phyloP scores from a whole-genome alignment of 2,113 vertebrate species.

The Apaloderma vittatum region DNA sequence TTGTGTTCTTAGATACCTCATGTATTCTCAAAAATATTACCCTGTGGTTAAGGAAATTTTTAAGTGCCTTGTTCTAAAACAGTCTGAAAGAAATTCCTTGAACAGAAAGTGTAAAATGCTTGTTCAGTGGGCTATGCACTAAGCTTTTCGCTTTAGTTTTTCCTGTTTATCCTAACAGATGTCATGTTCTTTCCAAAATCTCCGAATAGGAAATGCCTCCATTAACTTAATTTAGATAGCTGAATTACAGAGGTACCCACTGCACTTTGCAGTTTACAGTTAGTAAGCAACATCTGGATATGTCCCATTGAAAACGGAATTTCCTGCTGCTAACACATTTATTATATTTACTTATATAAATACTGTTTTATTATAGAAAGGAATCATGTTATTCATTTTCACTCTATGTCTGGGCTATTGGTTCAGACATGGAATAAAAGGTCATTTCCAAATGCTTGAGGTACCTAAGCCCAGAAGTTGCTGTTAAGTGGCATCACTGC shows the following conservation, averaged over 20 bases:
- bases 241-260: background rate
- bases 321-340: background rate
- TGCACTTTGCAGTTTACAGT: background rate
- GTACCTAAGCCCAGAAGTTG: background rate
- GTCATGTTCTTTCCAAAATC: background rate
- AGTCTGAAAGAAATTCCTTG: background rate
- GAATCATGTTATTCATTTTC: background rate
- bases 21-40: background rate
- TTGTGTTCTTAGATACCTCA: background rate
- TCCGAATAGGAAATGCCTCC: background rate
- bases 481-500: background rate
- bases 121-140: background rate
- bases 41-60: background rate
- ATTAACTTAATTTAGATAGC: background rate
- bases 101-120: background rate
- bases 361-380: constrained; percentile 12
- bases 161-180: background rate
- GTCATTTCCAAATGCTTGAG: background rate
- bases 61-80: background rate
- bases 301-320: constrained; percentile 1
- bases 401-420: background rate
- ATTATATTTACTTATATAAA: constrained; percentile 27
- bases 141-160: background rate
- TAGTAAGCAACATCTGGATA: constrained; percentile 23
- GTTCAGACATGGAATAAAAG: background rate